Base-by-base conservation (phyloP, 2,113 vertebrate species). In the Cardinalis cardinalis region DNA sequence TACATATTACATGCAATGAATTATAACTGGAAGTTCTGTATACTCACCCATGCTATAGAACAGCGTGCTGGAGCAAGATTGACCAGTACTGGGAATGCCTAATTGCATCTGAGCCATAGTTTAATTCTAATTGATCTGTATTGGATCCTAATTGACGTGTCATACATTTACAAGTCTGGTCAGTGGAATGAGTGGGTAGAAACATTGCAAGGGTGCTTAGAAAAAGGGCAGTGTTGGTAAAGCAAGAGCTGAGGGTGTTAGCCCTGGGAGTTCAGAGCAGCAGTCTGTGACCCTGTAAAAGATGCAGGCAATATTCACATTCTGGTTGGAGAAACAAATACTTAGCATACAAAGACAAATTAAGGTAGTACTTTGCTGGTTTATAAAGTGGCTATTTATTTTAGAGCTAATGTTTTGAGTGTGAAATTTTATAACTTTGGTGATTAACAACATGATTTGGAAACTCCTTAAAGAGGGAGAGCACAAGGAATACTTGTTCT, bases 201-300 rank as follows among this genome's bases (percentile, higher is more conserved):
- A 83, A 43, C 55, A 26, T 20, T 28, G 3, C 16, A 63, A 44
- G 15, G 9, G 14, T 38, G 5, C 59, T 84, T 40, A 43, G 21
- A 43, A 71, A 78, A 40, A 0, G 0, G 49, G 41, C 52, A 36
- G 18, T 19, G 21, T 41, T 68, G 63, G 40, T 23, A 9, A 79
- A 82, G 28, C 43, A 5, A 77, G 64, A 69, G 26, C 10, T 6
- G 0, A 2, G 43, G 15, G 21, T 25, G 14, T 49, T 24, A 9
- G 55, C 2, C 2, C 31, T n/a, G 52, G 31, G 40, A 59, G 10
- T 26, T 74, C 9, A 46, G n/a, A 71, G 56, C 80, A 43, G 56
- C 52, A 24, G 1, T 19, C 8, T 43, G 19, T 36, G n/a, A 51
- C 9, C 4, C 0, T 4, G 8, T 36, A 7, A 31, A 31, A 89